phyloP scores from a whole-genome alignment of 1,140 invertebrate genomes.

The Tribolium castaneum region DNA sequence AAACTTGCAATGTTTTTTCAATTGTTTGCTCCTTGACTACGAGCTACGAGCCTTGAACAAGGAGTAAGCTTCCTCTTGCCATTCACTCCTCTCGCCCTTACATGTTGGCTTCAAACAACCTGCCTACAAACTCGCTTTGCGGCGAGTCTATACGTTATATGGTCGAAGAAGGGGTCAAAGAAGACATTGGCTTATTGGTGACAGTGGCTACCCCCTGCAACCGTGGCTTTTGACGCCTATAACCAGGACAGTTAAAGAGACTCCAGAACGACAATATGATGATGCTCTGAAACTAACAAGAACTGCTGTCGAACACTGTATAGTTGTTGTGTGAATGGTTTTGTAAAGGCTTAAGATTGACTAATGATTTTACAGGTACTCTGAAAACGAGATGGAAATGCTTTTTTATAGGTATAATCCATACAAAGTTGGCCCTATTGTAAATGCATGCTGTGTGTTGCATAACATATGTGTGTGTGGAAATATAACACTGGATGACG shows the following conservation, averaged over 20 bases:
- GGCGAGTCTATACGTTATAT: no score
- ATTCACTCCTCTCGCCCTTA: no score
- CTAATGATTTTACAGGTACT: neutral
- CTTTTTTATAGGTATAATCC: slow-evolving; percentile 13
- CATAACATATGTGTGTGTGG: slow-evolving; percentile 38
- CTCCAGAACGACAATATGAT: slow-evolving; percentile 45
- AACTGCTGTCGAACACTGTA: slow-evolving; percentile 49
- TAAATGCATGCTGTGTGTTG: slow-evolving; percentile 37
- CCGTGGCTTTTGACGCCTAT: slow-evolving; percentile 51
- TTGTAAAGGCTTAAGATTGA: neutral
- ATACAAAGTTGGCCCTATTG: neutral
- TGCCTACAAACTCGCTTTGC: no score
- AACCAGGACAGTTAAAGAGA: slow-evolving; percentile 6
- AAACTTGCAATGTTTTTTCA: no score
- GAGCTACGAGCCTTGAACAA: no score
- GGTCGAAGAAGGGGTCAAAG: neutral
- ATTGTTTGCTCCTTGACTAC: no score
- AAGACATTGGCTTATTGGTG: slow-evolving; percentile 46
- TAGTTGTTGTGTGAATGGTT: neutral
- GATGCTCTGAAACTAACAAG: slow-evolving; percentile 7
- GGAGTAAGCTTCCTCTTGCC: no score
- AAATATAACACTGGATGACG: slow-evolving; percentile 10
- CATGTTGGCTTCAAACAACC: no score
- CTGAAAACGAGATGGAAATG: slow-evolving; percentile 37
- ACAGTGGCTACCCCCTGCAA: slow-evolving; percentile 50